phyloP scores from a whole-genome alignment of 1,140 invertebrate genomes.

The Carcinoscorpius rotundicauda region DNA sequence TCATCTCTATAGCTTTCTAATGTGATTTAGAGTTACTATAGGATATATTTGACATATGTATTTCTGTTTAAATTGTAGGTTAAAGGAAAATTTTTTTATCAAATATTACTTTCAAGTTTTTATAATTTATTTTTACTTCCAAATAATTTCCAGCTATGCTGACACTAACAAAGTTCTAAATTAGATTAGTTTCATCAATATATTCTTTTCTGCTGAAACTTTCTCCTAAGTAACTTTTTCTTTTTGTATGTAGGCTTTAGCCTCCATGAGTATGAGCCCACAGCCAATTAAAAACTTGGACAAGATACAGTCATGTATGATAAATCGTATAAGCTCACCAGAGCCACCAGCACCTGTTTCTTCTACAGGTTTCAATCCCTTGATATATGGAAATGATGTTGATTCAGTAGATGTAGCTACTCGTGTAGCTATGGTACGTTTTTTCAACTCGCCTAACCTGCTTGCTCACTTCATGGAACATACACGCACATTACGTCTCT shows the following conservation, averaged over 20 bases:
- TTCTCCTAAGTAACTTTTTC: background rate
- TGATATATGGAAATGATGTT: slow-evolving; percentile 87
- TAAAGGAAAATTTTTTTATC: no score
- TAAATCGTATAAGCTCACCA: slow-evolving; percentile 18
- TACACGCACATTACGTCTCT: slow-evolving; percentile 86
- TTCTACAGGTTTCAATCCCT: slow-evolving; percentile 52
- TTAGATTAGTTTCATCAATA: no score
- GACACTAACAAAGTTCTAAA: no score
- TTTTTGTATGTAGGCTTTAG: slow-evolving; percentile 27
- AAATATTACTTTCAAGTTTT: no score
- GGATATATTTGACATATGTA: no score
- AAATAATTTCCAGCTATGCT: no score
- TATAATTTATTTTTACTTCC: no score
- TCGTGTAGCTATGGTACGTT: slow-evolving; percentile 94
- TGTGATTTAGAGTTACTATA: no score
- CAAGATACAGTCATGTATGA: slow-evolving; percentile 26
- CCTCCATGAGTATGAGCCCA: slow-evolving; percentile 38
- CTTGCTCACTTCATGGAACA: slow-evolving; percentile 96
- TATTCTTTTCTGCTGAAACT: slow-evolving; percentile 12
- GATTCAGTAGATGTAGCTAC: slow-evolving; percentile 98
- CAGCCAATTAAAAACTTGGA: slow-evolving; percentile 40
- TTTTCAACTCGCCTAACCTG: slow-evolving; percentile 95
- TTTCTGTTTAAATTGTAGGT: no score
- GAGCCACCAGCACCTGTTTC: slow-evolving; percentile 16
- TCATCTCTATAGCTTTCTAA: no score